Conservation (phyloP, 2,888 invertebrate species). For the Copidosoma aretas region DNA sequence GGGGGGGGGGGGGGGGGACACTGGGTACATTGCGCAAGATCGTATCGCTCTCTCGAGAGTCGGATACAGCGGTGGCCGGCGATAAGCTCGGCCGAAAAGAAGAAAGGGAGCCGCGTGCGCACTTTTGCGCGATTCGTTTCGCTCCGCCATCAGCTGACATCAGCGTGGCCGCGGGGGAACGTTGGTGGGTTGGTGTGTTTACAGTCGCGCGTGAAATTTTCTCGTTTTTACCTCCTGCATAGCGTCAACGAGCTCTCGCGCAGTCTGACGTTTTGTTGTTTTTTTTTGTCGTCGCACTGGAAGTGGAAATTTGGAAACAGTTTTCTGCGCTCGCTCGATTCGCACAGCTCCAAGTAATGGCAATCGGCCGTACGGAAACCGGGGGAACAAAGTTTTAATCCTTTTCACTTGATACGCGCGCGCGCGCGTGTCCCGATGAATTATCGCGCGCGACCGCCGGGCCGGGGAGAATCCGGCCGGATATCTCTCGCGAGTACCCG, state of each 20-base stretch:
- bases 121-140: slow-evolving; percentile 19
- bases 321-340: no score
- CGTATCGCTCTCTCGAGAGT: slow-evolving; percentile 11
- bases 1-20: no score
- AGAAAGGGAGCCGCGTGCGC: neutral
- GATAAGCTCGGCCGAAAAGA: neutral
- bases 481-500: slow-evolving; percentile 21
- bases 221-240: no score
- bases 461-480: slow-evolving; percentile 36
- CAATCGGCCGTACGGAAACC: neutral
- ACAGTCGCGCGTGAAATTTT: no score
- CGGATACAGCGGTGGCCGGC: slow-evolving; percentile 3
- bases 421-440: slow-evolving; percentile 12
- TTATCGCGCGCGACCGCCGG: slow-evolving; percentile 31
- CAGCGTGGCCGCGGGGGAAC: no score
- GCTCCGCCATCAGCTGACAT: neutral
- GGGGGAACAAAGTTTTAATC: slow-evolving; percentile 1
- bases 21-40: slow-evolving; percentile 32
- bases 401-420: neutral
- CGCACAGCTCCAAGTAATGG: no score
- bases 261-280: no score
- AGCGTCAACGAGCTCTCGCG: no score
- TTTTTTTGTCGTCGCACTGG: no score
- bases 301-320: no score
- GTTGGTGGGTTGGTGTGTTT: no score